These are phyloP conservation scores for Budorcas taxicolor DNA, from an alignment of 2,113 vertebrate species.

Conservation along the genomic window DNA sequence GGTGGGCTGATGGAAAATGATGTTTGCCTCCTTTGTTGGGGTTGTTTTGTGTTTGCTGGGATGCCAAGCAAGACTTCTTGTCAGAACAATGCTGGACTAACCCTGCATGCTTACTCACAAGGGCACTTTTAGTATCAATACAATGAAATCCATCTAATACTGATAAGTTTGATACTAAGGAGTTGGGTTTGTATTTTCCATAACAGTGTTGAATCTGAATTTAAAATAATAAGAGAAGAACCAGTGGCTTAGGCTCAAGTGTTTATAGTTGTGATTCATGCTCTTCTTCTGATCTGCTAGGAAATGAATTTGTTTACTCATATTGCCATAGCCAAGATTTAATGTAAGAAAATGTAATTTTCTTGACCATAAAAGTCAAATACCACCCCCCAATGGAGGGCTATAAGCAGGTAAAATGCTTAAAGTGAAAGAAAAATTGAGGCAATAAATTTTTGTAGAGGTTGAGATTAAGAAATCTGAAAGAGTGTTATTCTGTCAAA, in stretches of 20 bases:
- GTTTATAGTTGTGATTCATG: not conserved
- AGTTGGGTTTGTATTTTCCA: conserved; percentile 1
- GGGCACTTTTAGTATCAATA: conserved; percentile 42
- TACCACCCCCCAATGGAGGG: not conserved
- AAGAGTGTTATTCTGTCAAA: conserved; percentile 17
- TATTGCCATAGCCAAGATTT: conserved; percentile 4
- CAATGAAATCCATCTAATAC: conserved; percentile 35
- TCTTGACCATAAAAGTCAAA: conserved; percentile 7
- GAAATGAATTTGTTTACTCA: conserved; percentile 58
- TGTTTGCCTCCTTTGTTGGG: conserved; percentile 72
- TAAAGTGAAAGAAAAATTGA: conserved; percentile 27
- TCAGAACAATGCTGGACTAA: conserved; percentile 23
- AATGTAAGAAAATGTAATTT: conserved; percentile 33
- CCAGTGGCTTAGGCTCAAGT: not conserved
- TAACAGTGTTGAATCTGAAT: not conserved
- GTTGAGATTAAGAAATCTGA: conserved; percentile 25
- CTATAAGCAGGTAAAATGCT: not conserved
- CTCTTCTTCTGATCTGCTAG: not conserved
- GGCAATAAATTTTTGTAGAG: not conserved
- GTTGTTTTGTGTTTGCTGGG: conserved; percentile 65
- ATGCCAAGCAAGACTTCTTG: conserved; percentile 74
- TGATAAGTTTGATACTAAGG: not conserved
- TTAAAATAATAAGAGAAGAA: not conserved
- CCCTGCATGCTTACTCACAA: conserved; percentile 32
- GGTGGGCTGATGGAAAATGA: conserved; percentile 77